phyloP scores from a whole-genome alignment of 1,140 invertebrate species.

The Oscheius sp. region DNA sequence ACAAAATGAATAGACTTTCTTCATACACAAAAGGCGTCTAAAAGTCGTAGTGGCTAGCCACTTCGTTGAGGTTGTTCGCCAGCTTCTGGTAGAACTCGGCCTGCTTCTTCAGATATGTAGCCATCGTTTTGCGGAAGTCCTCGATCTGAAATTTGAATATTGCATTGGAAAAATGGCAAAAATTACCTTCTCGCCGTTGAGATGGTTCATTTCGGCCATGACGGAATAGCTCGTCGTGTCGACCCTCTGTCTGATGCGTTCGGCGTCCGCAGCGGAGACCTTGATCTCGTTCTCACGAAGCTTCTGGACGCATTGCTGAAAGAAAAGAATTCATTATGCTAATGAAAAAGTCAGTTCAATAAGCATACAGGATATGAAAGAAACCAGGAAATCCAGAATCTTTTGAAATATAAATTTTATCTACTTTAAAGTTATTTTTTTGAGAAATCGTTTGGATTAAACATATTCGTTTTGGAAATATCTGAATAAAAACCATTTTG shows the following conservation, averaged over 20 bases:
- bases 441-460: no score
- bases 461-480: no score
- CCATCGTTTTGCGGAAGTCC: conserved; percentile 82
- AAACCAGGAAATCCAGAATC: no score
- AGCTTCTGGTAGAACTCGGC: conserved; percentile 84
- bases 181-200: conserved; percentile 71
- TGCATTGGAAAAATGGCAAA: not conserved
- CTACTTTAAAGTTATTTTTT: no score
- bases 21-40: no score
- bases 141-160: conserved; percentile 68
- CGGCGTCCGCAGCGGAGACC: conserved; percentile 75
- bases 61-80: conserved; percentile 42
- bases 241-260: conserved; percentile 76
- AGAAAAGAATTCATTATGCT: conserved; percentile 38
- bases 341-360: no score
- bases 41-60: conserved; percentile 24
- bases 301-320: conserved; percentile 78
- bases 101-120: conserved; percentile 80
- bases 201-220: conserved; percentile 88
- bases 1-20: no score
- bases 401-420: no score
- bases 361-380: no score
- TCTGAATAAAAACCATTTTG: no score
- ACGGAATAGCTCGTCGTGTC: conserved; percentile 86
- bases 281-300: conserved; percentile 84